Evolutionary conservation across 1,140 invertebrate genomes (phyloP).

Genomic region (Aleiodes sp.): DNA sequence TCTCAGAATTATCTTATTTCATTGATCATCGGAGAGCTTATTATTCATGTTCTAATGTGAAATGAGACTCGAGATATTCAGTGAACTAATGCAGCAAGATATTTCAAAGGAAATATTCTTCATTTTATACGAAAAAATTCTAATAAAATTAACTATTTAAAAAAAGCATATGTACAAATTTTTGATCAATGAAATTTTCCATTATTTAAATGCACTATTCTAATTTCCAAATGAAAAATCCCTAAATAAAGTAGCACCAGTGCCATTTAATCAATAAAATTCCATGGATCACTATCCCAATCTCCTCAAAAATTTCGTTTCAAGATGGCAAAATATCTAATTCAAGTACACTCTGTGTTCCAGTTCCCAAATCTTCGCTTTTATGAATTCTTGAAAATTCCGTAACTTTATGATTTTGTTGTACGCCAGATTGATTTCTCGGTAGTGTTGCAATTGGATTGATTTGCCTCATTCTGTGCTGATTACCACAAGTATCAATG

Average conservation of each 20-base stretch:
- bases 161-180: too few species aligned
- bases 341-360: conserved; percentile 56
- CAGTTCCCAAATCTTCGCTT: conserved; percentile 48
- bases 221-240: too few species aligned
- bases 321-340: conserved; percentile 61
- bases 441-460: conserved; percentile 62
- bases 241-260: background rate
- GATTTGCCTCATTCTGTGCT: conserved; percentile 45
- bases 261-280: background rate
- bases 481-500: conserved; percentile 45
- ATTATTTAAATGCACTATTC: too few species aligned
- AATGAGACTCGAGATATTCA: too few species aligned
- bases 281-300: background rate
- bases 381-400: conserved; percentile 52
- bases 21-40: background rate
- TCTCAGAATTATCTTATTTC: background rate
- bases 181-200: too few species aligned
- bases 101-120: too few species aligned
- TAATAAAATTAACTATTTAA: too few species aligned
- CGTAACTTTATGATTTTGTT: conserved; percentile 43
- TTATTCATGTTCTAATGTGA: too few species aligned
- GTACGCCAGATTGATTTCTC: conserved; percentile 42
- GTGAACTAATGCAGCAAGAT: too few species aligned
- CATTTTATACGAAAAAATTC: background rate
- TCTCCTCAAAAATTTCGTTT: conserved; percentile 36